Evolutionary conservation across 1,140 invertebrate genomes (phyloP).

Genomic region (Drosophila lacertosa): DNA sequence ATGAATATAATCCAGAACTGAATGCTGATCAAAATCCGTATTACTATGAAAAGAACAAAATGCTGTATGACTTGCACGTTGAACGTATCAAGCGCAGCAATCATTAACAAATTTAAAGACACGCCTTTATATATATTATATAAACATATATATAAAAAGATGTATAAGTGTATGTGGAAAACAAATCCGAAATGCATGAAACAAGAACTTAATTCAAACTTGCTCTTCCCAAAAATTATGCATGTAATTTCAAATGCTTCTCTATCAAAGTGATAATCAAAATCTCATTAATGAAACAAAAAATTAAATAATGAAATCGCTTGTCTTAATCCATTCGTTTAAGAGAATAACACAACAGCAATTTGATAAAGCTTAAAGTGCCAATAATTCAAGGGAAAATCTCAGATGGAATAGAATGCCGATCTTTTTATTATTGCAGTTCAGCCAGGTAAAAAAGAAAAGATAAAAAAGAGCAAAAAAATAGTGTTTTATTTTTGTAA

Average conservation of each 20-base stretch:
- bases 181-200: not conserved
- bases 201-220: too few relatives aligned
- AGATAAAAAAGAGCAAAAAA: too few relatives aligned
- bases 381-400: constrained; percentile 46
- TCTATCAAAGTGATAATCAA: not conserved
- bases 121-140: constrained; percentile 10
- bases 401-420: constrained; percentile 44
- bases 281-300: constrained; percentile 10
- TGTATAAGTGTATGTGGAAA: not conserved
- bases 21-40: constrained; percentile 74
- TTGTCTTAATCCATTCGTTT: constrained; percentile 24
- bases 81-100: constrained; percentile 69
- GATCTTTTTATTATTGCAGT: constrained; percentile 17
- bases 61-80: constrained; percentile 77
- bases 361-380: constrained; percentile 36
- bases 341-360: constrained; percentile 16
- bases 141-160: not conserved
- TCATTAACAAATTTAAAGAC: constrained; percentile 48
- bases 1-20: constrained; percentile 76
- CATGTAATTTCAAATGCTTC: too few relatives aligned
- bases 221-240: too few relatives aligned
- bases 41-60: constrained; percentile 81
- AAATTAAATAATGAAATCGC: constrained; percentile 22
- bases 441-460: not conserved
- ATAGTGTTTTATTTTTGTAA: constrained; percentile 20